Conservation (phyloP, 2,888 invertebrate genomes). For the Nephrotoma flavescens region DNA sequence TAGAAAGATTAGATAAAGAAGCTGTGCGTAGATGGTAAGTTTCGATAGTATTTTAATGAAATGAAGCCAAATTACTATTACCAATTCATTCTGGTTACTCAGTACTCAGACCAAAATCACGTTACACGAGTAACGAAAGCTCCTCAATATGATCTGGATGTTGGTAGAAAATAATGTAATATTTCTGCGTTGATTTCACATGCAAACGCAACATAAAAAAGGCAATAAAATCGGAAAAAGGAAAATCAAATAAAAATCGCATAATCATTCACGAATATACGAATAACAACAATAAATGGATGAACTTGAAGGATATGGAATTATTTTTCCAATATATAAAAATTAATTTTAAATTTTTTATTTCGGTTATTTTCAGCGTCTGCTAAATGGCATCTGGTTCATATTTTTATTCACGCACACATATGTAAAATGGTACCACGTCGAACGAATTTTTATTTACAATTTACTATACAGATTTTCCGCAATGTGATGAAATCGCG, state of each 20-base stretch:
- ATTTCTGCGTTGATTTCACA: no score
- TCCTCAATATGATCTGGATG: no score
- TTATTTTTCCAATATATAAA: neutral
- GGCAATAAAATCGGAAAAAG: neutral
- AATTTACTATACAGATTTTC: neutral
- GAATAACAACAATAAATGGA: neutral
- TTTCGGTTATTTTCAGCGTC: neutral
- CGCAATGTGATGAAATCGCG: neutral
- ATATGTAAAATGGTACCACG: neutral
- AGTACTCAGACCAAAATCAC: no score
- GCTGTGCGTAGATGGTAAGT: no score
- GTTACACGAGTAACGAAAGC: no score
- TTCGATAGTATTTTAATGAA: no score
- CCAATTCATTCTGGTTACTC: no score
- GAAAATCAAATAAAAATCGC: neutral
- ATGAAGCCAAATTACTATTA: no score
- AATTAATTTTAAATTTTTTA: neutral
- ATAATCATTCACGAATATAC: neutral
- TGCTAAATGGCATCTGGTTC: neutral
- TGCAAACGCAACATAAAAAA: neutral
- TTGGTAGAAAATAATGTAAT: no score
- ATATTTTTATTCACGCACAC: neutral
- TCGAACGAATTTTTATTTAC: neutral
- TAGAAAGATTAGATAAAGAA: no score
- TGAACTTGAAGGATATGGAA: neutral